Evolutionary conservation across 2,113 vertebrate genomes (phyloP).

Genomic region (Otis tarda): DNA sequence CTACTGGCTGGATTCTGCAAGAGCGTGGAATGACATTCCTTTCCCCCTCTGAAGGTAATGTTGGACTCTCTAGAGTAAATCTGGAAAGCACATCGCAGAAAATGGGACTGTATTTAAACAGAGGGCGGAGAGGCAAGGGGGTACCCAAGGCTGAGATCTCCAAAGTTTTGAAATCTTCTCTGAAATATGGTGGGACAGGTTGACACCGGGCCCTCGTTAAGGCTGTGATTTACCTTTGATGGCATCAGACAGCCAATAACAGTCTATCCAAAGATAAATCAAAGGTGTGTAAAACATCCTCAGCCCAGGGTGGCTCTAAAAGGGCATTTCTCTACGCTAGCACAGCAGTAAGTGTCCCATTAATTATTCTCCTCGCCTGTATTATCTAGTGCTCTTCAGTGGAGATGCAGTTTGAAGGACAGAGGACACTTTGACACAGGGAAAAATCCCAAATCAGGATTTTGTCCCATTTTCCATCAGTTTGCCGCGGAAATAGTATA

Average conservation of each 20-base stretch:
- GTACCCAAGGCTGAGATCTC: not conserved
- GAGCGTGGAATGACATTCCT: not conserved
- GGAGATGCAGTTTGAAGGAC: slow-evolving; percentile 31
- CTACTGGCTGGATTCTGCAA: not conserved
- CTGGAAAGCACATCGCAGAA: not conserved
- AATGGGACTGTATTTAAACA: not conserved
- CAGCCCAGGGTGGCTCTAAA: not conserved
- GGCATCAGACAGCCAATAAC: not conserved
- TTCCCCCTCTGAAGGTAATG: not conserved
- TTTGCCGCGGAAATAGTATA: not conserved
- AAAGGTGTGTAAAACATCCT: not conserved
- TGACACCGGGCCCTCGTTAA: not conserved
- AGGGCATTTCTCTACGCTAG: not conserved
- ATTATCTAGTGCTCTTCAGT: not conserved
- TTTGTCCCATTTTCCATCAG: not conserved
- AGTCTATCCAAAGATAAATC: slow-evolving; percentile 17
- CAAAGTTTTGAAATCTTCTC: not conserved
- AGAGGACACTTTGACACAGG: not conserved
- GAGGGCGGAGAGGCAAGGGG: not conserved
- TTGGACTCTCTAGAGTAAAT: not conserved
- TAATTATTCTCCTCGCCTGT: slow-evolving; percentile 5
- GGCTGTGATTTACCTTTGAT: slow-evolving; percentile 19
- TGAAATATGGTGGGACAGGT: not conserved
- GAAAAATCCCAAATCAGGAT: slow-evolving; percentile 1
- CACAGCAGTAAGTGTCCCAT: not conserved